These are phyloP conservation scores for Nephrotoma appendiculata DNA, from an alignment of 2,888 invertebrate genomes.

Conservation along the genomic window DNA sequence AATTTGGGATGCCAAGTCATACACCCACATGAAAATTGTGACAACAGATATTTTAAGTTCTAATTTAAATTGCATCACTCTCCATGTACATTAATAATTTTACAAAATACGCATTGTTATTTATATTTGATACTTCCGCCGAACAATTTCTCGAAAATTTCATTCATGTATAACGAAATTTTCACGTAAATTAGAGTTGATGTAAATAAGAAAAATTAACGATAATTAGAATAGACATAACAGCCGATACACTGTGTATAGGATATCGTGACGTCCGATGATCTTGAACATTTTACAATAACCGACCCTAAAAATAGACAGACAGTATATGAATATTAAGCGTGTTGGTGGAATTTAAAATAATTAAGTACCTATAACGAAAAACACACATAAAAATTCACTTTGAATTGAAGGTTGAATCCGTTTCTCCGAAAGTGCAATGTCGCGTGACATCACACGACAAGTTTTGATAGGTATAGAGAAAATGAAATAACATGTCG, in stretches of 20 bases:
- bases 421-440: neutral
- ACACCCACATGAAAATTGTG: no score
- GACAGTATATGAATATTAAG: neutral
- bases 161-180: neutral
- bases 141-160: neutral
- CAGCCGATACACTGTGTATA: neutral
- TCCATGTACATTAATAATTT: neutral
- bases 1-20: no score
- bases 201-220: neutral
- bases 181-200: neutral
- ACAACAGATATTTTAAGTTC: no score
- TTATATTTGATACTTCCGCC: neutral
- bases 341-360: neutral
- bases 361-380: neutral
- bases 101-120: neutral
- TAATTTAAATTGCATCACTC: no score
- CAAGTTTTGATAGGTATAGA: neutral
- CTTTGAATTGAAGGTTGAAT: neutral
- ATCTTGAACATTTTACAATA: neutral
- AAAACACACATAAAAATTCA: neutral
- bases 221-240: neutral
- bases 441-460: neutral
- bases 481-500: neutral
- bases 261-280: neutral
- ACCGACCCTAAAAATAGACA: neutral